Conservation (phyloP, 2,888 invertebrate genomes). For the Tenthredo distinguenda region DNA sequence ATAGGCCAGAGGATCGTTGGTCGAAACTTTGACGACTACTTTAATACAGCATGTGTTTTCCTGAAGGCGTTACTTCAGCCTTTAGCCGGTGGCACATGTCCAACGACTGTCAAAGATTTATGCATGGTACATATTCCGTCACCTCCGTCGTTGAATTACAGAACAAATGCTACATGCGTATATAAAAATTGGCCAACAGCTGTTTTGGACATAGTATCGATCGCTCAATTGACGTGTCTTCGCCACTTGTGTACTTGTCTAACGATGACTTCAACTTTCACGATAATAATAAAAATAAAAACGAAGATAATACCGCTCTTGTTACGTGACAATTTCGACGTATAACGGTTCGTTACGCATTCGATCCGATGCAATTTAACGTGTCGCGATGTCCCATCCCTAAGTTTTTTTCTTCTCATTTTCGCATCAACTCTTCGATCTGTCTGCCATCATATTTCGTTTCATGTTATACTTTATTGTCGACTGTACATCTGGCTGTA, state of each 20-base stretch:
- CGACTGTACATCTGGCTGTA: not conserved
- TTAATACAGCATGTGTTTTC: not conserved
- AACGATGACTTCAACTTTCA: slow-evolving; percentile 7
- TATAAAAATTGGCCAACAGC: not conserved
- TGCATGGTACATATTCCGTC: not conserved
- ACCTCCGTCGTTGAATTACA: not conserved
- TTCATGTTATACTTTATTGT: not conserved
- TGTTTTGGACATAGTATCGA: not conserved
- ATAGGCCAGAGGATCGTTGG: not conserved
- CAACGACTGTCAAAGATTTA: not conserved
- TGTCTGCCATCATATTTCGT: not conserved
- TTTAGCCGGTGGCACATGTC: not conserved
- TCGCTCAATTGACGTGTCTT: slow-evolving; percentile 37
- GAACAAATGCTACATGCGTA: not conserved
- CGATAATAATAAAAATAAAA: not conserved
- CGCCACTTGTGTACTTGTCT: slow-evolving; percentile 18
- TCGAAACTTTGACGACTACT: not conserved
- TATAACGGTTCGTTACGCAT: slow-evolving; percentile 17
- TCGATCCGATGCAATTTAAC: not conserved
- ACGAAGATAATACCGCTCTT: not conserved
- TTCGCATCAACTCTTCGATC: not conserved
- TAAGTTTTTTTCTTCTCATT: not conserved
- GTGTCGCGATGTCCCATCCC: not conserved
- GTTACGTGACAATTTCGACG: slow-evolving; percentile 1
- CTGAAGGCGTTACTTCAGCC: not conserved